Conservation (phyloP, 2,113 vertebrate species). For the Meriones unguiculatus region DNA sequence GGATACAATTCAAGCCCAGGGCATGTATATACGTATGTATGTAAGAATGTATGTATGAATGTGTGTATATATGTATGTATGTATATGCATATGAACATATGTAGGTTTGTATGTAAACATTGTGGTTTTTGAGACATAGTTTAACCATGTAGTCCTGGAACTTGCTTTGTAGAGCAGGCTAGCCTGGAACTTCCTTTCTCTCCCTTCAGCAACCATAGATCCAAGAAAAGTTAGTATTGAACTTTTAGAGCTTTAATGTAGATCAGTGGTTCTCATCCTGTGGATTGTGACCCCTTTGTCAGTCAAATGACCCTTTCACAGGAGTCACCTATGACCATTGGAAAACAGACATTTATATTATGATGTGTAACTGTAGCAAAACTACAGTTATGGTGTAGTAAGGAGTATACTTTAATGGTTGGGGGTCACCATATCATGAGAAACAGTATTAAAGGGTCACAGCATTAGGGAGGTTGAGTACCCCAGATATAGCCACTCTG, state of each 20-base stretch:
- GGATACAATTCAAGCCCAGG: slow-evolving; percentile 22
- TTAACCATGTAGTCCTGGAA: background rate
- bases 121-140: background rate
- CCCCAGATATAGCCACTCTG: background rate
- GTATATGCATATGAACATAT: background rate
- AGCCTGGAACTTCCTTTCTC: no score
- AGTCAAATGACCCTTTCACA: background rate
- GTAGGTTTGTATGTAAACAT: background rate
- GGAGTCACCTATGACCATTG: background rate
- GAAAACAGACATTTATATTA: background rate
- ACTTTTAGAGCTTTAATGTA: background rate
- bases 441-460: background rate
- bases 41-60: background rate
- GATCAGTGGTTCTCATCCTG: background rate
- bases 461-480: background rate
- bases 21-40: no score
- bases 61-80: background rate
- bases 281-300: background rate
- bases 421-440: background rate
- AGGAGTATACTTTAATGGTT: background rate
- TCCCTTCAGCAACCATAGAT: background rate
- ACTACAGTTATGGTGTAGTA: background rate
- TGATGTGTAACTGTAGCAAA: background rate
- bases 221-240: background rate
- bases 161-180: background rate